Evolutionary conservation across 2,888 invertebrate genomes (phyloP), one percentile per base, ranked within the genome.

Genomic region (Tanypteryx hageni): DNA sequence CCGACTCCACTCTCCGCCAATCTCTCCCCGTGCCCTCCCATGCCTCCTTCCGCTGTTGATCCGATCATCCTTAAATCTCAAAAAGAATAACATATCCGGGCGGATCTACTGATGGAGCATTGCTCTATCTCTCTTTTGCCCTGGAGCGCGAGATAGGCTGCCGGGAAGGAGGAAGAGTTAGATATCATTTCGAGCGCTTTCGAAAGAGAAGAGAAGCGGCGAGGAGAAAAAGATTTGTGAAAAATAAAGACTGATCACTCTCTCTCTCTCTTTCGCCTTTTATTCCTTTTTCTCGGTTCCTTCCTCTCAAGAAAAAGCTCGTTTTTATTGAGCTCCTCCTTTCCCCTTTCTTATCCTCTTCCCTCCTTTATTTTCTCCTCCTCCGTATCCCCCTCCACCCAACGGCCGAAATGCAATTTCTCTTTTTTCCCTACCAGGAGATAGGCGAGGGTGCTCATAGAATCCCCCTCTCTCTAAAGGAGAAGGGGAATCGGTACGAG

Each of bases 21-120:
- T n/a, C n/a, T n/a, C n/a, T n/a, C n/a, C n/a, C n/a, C n/a, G n/a
- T n/a, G n/a, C n/a, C n/a, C 44, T 44, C 44, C 5, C 44, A 44
- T 3, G 5, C 44, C 44, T 44, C 44, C 44, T 44, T 44, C 44
- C 44, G 22, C 44, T 86, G 86, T 86, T 86, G 86, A 61, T 86
- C 61, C 18, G 14, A 86, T 27, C 27, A 9, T 27, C 76, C 76
- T 76, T 76, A 76, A 76, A 76, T 61, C 31, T n/a, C 68, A n/a
- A 56, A 76, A 64, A 89, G 89, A 89, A 68, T 68, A 89, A 89
- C 64, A 64, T 64, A 61, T 61, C 61, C 86, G 31, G 18, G 27
- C 86, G 57, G 61, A 86, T 86, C 86, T 61, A 31, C 27, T 68
- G 89, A 89, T 89, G 89, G 89, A 44, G 27, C 44, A 68, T 56